phyloP scores from a whole-genome alignment of 2,113 vertebrate genomes.

The Nipponia nippon region DNA sequence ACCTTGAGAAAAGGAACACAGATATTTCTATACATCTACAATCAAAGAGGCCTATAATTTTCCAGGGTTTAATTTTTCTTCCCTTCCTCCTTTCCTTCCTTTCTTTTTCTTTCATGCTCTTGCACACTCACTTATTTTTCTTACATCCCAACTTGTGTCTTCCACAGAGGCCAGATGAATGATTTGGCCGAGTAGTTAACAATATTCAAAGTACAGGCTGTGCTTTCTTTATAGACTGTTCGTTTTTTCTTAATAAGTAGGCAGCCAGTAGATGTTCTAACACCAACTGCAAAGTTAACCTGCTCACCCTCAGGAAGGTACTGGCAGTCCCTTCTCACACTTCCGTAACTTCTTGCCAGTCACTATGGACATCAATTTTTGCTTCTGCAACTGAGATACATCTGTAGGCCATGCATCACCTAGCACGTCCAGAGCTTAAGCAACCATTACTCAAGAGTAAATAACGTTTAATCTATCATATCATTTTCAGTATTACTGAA shows the following conservation, averaged over 20 bases:
- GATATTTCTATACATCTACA: background rate
- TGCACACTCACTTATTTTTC: background rate
- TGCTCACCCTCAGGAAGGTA: background rate
- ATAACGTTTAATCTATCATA: background rate
- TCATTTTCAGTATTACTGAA: background rate
- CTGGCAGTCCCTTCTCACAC: background rate
- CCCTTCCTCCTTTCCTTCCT: background rate
- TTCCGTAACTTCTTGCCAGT: background rate
- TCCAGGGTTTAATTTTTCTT: background rate
- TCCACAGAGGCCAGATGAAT: background rate
- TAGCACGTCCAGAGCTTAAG: background rate
- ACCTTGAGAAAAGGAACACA: background rate
- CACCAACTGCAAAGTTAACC: background rate
- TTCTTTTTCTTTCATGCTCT: background rate
- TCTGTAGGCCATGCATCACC: background rate
- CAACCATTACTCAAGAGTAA: background rate
- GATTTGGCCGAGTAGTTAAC: background rate
- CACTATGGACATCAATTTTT: background rate
- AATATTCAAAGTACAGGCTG: background rate
- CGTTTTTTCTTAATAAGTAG: background rate
- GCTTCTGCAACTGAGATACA: background rate
- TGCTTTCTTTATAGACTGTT: background rate
- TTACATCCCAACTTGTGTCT: background rate
- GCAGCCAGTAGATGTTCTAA: slow-evolving; percentile 17
- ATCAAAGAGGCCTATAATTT: background rate